phyloP scores from a whole-genome alignment of 92 coral and sea anemone species.

The Diadumene lineata region DNA sequence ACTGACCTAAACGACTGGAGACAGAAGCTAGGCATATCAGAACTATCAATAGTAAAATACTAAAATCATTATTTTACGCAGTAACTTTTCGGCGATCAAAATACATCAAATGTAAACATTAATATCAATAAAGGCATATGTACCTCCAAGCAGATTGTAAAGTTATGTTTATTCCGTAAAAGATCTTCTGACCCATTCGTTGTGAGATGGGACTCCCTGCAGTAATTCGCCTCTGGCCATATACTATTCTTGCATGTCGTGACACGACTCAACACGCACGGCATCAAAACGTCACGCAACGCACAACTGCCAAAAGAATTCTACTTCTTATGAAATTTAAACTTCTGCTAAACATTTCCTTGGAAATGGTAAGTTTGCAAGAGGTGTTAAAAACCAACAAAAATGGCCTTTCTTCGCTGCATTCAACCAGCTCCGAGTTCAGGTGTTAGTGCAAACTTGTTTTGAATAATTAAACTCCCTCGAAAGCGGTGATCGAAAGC shows the following conservation, averaged over 20 bases:
- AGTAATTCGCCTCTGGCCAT: background rate
- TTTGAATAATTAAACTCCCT: constrained; percentile 15
- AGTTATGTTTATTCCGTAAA: too few relatives aligned
- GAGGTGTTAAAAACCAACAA: background rate
- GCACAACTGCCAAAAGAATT: background rate
- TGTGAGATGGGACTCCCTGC: too few relatives aligned
- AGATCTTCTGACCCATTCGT: too few relatives aligned
- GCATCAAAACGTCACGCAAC: background rate
- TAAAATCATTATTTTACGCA: too few relatives aligned
- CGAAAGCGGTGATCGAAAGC: background rate
- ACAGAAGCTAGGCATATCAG: too few relatives aligned
- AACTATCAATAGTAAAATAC: too few relatives aligned
- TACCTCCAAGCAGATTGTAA: too few relatives aligned
- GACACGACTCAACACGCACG: background rate
- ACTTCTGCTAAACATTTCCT: background rate
- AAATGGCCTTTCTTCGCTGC: background rate
- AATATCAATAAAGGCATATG: too few relatives aligned
- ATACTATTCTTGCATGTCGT: too few relatives aligned
- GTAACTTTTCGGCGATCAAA: too few relatives aligned
- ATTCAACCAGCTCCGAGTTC: constrained; percentile 18
- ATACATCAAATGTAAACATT: too few relatives aligned
- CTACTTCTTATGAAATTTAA: background rate
- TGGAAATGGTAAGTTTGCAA: background rate
- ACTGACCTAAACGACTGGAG: too few relatives aligned
- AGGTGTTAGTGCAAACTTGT: constrained; percentile 23